These are phyloP conservation scores for Tetraodon nigroviridis DNA, from an alignment of 2,113 vertebrate genomes.

Conservation along the genomic window DNA sequence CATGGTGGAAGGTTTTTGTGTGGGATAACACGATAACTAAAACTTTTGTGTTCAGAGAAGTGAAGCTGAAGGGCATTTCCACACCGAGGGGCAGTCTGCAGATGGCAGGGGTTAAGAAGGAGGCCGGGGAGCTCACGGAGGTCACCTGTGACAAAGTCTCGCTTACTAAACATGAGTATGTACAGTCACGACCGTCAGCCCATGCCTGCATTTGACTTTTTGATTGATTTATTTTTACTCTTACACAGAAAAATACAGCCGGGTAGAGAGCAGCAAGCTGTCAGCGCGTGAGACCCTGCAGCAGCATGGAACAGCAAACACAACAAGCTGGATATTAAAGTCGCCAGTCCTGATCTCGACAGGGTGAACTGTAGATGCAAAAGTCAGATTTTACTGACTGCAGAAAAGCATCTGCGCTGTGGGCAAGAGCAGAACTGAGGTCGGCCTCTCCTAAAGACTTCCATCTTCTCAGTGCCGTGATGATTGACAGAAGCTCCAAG, in stretches of 20 bases:
- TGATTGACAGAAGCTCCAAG: background rate
- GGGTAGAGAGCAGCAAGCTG: conserved; percentile 7
- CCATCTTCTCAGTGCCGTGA: background rate
- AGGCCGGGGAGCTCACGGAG: conserved; percentile 46
- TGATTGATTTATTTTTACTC: conserved; percentile 3
- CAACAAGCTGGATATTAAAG: background rate
- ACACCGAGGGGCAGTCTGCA: conserved; percentile 57
- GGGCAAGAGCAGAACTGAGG: background rate
- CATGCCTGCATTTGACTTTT: background rate
- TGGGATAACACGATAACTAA: background rate
- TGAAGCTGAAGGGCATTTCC: conserved; percentile 65
- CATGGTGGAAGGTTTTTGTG: background rate
- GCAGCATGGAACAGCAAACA: background rate
- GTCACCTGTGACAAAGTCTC: conserved; percentile 74
- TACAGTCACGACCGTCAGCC: background rate
- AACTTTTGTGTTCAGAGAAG: conserved; percentile 54
- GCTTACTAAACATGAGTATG: conserved; percentile 76
- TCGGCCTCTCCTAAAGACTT: background rate
- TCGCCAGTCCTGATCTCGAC: background rate
- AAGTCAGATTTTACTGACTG: background rate
- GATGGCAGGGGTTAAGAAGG: conserved; percentile 38
- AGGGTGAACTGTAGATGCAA: conserved; percentile 1
- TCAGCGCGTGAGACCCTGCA: conserved; percentile 39
- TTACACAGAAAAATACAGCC: conserved; percentile 57
- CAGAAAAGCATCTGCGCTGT: background rate